phyloP scores from a whole-genome alignment of 2,888 invertebrate genomes.

The Eupithecia exiguata region DNA sequence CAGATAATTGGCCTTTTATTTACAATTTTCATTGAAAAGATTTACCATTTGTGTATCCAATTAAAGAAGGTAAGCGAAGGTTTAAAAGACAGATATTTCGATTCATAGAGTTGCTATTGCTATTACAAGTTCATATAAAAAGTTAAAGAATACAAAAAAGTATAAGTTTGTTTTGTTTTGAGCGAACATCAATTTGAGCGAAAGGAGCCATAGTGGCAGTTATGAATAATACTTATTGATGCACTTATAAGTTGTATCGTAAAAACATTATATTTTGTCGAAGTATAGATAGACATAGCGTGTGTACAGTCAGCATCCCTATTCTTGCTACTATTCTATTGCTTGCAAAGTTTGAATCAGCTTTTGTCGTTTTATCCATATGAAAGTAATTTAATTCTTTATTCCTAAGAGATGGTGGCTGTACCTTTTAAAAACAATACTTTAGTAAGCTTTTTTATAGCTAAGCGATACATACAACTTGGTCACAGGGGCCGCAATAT shows the following conservation, averaged over 20 bases:
- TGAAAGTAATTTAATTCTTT: not conserved
- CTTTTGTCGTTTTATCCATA: not conserved
- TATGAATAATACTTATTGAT: not conserved
- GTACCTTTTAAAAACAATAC: not conserved
- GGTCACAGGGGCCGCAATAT: constrained; percentile 25
- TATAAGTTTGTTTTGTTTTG: not conserved
- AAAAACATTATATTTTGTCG: constrained; percentile 1
- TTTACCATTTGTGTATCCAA: not conserved
- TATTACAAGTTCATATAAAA: not conserved
- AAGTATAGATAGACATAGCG: constrained; percentile 1
- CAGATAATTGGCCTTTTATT: not conserved
- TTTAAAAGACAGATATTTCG: not conserved
- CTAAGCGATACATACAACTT: constrained; percentile 22
- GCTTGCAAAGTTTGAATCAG: not conserved
- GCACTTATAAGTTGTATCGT: constrained; percentile 1
- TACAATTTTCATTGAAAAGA: not conserved
- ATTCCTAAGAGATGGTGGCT: not conserved
- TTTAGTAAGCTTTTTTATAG: not conserved
- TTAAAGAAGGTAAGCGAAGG: not conserved
- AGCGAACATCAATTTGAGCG: constrained; percentile 16
- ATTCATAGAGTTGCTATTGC: not conserved
- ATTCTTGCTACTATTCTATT: too few species aligned
- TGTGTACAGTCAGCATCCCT: not conserved
- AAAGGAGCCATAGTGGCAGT: not conserved
- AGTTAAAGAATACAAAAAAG: not conserved